Percentiles rank a stretch among this genome's conserved stretches.
These are phyloP conservation scores for Onychomys arenicola DNA, from an alignment of 2,797 vertebrate genomes.

Conservation along the genomic window DNA sequence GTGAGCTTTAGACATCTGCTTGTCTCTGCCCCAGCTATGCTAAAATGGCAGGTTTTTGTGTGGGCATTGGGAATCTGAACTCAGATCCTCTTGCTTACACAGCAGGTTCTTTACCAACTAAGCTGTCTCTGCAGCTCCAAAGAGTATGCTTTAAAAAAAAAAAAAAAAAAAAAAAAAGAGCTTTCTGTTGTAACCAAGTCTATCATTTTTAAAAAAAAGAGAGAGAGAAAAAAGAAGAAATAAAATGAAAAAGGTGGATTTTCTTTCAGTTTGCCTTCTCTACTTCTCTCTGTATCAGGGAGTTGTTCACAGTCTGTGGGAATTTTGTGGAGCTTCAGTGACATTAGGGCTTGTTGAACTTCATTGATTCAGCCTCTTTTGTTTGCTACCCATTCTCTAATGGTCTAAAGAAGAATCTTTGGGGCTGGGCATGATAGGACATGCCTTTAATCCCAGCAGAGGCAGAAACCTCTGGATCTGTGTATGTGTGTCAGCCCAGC, in stretches of 20 bases:
- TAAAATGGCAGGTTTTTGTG: not conserved
- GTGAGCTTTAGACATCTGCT: not conserved
- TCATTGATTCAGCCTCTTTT: slow-evolving; percentile 14
- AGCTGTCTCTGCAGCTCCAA: not conserved
- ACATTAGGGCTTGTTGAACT: slow-evolving; percentile 20
- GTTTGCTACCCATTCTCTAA: slow-evolving; percentile 23
- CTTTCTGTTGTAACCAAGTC: not conserved
- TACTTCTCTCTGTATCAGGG: not conserved
- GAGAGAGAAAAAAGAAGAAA: not conserved
- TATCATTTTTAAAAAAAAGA: not conserved
- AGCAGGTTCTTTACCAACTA: not conserved
- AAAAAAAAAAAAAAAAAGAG: not conserved
- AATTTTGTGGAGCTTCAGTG: slow-evolving; percentile 31
- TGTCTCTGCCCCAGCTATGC: not conserved
- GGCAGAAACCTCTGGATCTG: not conserved
- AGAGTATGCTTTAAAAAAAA: not conserved
- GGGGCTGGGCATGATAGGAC: not conserved
- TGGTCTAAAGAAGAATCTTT: slow-evolving; percentile 35
- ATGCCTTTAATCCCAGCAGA: not conserved
- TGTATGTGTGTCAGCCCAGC: not conserved
- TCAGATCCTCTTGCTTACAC: not conserved
- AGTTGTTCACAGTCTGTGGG: not conserved
- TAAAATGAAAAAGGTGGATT: not conserved
- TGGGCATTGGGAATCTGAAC: not conserved
- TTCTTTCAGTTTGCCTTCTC: not conserved